Base-by-base conservation (phyloP, 2,888 invertebrate species). In the Pseudanteris insignis region DNA sequence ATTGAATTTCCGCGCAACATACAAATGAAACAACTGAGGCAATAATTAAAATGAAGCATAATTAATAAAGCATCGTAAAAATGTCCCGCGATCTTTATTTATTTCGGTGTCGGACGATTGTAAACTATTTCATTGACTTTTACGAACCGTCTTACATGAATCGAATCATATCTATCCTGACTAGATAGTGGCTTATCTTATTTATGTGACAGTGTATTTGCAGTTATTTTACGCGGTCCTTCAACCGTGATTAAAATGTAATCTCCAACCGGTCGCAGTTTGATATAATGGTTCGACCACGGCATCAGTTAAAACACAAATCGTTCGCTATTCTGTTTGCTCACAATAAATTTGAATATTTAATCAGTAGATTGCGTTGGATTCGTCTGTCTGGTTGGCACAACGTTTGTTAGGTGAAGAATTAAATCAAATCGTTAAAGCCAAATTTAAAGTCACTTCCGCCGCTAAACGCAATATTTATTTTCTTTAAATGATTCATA, bases 141-240 rank as follows among this genome's bases (percentile, higher is more conserved):
- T 51, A 59, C 38, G 47, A 30, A 29, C 40, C 26, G 36, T 29
- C 36, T 44, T 46, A 44, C 54, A 50, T 29, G 63, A 30, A 46
- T 44, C 36, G 54, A 59, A 58, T 54, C 46, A 50, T 50, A 54
- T 58, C 46, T 46, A 40, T 53, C 21, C 34, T 37, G 58, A 53
- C 57, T 48, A 57, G 48, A 53, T 53, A 48, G 43, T 44, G 44
- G 24, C 58, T 63, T 63, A 63, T 63, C 58, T 58, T 54, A 63
- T 63, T 63, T 63, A 63, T 54, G 48, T 48, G 60, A 61, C 54
- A 34, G 40, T 13, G 40, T 26, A 40, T 46, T 54, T 40, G 58
- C 58, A 58, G 54, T 54, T 48, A 58, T 63, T 63, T 57, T 46
- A 57, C 47, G 24, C 33, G 47, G 34, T 51, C 51, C 51, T 51